Conservation (phyloP, 2,113 vertebrate species). For the Raja brachyura region DNA sequence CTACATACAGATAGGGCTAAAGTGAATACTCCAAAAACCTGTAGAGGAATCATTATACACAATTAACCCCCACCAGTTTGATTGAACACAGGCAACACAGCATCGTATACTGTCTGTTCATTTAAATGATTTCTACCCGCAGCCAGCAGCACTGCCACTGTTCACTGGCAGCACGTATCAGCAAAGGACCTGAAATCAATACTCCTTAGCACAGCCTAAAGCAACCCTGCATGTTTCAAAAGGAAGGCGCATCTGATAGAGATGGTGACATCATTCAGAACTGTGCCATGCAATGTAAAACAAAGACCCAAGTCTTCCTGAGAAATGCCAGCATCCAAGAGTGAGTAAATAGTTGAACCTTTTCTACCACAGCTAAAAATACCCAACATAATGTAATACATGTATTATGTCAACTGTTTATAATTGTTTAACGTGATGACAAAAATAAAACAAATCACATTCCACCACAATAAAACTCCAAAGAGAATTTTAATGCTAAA, state of each 20-base stretch:
- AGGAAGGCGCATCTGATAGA: not conserved
- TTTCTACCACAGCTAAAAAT: not conserved
- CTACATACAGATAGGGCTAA: not conserved
- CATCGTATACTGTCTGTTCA: not conserved
- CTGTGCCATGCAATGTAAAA: too few species aligned
- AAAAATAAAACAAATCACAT: not conserved
- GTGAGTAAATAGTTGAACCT: not conserved
- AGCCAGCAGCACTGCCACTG: not conserved
- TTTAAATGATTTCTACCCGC: not conserved
- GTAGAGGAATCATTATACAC: not conserved
- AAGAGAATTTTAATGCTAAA: not conserved
- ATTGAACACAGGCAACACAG: not conserved
- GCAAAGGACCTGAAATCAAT: not conserved
- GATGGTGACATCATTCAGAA: not conserved
- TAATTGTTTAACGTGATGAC: not conserved
- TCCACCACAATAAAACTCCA: not conserved
- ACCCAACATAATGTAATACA: too few species aligned
- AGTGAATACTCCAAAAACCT: not conserved
- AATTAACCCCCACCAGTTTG: not conserved
- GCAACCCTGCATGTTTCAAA: not conserved
- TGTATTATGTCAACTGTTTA: not conserved
- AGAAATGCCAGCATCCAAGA: too few species aligned
- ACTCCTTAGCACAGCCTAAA: not conserved
- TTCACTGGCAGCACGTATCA: not conserved
- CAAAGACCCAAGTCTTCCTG: too few species aligned